Percentiles rank a stretch among this genome's conserved stretches.
These are phyloP conservation scores for Lepidostoma basale DNA, from an alignment of 1,140 invertebrate species.

Conservation along the genomic window DNA sequence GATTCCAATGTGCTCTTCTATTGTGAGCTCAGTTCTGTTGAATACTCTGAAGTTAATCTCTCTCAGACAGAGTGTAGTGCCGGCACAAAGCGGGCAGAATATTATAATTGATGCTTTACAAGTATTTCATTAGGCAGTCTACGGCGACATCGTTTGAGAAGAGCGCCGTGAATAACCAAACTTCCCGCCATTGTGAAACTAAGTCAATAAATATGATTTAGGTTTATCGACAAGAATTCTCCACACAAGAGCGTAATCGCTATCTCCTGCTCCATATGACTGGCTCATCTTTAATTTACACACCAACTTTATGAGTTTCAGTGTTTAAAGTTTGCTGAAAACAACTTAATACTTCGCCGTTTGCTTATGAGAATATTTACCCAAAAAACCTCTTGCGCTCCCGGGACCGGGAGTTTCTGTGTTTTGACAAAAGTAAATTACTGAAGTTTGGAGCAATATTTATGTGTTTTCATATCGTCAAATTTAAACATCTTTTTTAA, in stretches of 20 bases:
- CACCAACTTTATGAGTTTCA: conserved; percentile 4
- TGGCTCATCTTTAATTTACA: conserved; percentile 26
- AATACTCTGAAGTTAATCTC: no score
- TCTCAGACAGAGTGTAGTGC: no score
- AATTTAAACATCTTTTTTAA: no score
- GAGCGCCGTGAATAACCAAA: conserved; percentile 24
- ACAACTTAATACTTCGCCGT: conserved; percentile 16
- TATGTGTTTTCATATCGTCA: no score
- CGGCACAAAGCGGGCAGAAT: no score
- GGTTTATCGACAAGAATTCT: conserved; percentile 35
- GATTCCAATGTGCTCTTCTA: no score
- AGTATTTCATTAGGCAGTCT: no score
- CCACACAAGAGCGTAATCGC: conserved; percentile 8
- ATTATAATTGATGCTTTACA: no score
- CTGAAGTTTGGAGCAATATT: no score
- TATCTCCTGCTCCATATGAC: conserved; percentile 18
- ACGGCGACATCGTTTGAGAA: conserved; percentile 20
- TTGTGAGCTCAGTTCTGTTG: no score
- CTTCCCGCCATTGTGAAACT: conserved; percentile 36
- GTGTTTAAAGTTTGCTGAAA: conserved; percentile 23
- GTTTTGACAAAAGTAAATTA: not conserved
- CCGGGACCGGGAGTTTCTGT: no score
- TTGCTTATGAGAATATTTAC: not conserved
- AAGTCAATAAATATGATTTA: conserved; percentile 44
- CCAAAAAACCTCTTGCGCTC: not conserved